Percentiles rank a stretch among this genome's conserved stretches.
Conservation (phyloP, 2,888 invertebrate species). For the Nomada fucata region DNA sequence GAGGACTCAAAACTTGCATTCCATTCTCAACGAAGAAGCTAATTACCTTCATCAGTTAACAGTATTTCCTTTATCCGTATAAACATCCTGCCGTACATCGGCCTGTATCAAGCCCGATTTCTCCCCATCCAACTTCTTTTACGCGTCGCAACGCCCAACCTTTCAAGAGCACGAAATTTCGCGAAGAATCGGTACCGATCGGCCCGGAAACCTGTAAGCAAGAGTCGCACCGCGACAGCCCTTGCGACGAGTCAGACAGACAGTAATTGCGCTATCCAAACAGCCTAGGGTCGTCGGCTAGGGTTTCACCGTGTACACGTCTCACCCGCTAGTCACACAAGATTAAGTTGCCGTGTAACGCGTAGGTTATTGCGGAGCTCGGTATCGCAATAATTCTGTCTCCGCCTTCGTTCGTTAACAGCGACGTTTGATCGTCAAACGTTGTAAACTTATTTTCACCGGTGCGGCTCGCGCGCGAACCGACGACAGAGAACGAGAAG, state of each 20-base stretch:
- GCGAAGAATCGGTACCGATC: not conserved
- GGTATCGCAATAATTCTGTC: not conserved
- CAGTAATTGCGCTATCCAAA: constrained; percentile 31
- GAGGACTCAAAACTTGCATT: too few relatives aligned
- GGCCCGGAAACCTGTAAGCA: not conserved
- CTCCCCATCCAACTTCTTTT: not conserved
- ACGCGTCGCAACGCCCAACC: not conserved
- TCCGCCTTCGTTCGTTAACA: not conserved
- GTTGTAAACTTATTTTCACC: not conserved
- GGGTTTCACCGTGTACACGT: constrained; percentile 14
- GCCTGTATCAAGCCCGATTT: not conserved
- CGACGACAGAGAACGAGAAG: not conserved
- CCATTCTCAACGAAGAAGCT: too few relatives aligned
- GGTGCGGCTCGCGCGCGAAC: not conserved
- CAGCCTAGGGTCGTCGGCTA: constrained; percentile 17
- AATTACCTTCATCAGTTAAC: too few relatives aligned
- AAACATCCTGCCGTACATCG: too few relatives aligned
- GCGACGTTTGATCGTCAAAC: not conserved
- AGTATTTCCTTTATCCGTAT: too few relatives aligned
- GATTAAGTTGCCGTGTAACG: constrained; percentile 16
- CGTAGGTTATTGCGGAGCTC: not conserved
- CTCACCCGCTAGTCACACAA: constrained; percentile 2
- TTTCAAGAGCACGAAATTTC: not conserved
- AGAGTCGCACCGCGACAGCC: not conserved
- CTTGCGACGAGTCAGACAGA: constrained; percentile 15